These are phyloP conservation scores for Pristionchus arcanus DNA, from an alignment of 2,888 invertebrate species.

Conservation along the genomic window DNA sequence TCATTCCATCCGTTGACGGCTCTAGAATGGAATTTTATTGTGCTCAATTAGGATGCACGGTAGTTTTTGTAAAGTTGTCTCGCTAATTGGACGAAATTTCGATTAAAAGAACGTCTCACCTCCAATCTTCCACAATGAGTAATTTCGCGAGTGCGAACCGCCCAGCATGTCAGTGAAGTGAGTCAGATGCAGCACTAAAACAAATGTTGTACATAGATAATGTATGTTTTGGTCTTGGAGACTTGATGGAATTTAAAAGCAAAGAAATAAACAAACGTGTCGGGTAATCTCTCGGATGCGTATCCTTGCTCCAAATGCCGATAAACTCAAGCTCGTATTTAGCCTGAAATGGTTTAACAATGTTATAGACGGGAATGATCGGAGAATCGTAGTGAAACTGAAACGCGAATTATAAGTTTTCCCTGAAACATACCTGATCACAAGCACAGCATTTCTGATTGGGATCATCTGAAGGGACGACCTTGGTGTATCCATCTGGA, in stretches of 20 bases:
- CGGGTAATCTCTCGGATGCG: conserved; percentile 97
- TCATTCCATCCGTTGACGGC: conserved; percentile 91
- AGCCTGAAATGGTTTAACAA: conserved; percentile 82
- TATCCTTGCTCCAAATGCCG: conserved; percentile 95
- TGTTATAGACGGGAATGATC: neutral
- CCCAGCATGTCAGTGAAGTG: conserved; percentile 98
- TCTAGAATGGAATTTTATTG: conserved; percentile 37
- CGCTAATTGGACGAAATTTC: neutral
- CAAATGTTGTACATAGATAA: neutral
- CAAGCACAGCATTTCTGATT: conserved; percentile 77
- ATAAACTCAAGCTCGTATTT: conserved; percentile 95
- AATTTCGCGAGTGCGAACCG: conserved; percentile 89
- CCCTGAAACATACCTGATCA: conserved; percentile 60
- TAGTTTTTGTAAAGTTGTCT: no score
- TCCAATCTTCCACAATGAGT: conserved; percentile 93
- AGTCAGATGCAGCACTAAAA: conserved; percentile 89
- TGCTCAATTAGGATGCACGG: neutral
- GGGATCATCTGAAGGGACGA: conserved; percentile 73
- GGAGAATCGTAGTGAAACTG: neutral
- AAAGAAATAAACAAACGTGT: conserved; percentile 72
- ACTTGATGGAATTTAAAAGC: no score
- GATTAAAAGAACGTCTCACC: conserved; percentile 79
- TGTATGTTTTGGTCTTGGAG: neutral
- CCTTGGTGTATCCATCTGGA: conserved; percentile 72
- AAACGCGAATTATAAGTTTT: neutral